Conservation (phyloP, 2,113 vertebrate species). For the Phyllostomus hastatus region DNA sequence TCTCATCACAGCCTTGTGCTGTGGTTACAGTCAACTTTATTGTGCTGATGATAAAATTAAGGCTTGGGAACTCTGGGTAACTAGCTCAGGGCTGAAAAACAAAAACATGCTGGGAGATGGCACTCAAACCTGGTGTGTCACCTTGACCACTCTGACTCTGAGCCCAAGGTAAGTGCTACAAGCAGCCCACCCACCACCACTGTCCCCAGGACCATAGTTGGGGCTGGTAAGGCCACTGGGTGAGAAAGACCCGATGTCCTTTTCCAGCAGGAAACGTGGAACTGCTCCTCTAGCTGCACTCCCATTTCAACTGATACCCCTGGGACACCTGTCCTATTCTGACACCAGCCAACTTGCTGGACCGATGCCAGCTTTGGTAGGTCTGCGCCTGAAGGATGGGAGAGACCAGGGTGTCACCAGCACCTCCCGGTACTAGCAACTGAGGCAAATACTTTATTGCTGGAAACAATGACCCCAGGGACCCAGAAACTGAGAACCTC, state of each 20-base stretch:
- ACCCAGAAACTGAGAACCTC: fast-evolving
- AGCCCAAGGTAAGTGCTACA: background rate
- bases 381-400: background rate
- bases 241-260: background rate
- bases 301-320: background rate
- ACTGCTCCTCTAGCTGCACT: background rate
- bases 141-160: background rate
- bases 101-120: background rate
- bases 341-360: background rate
- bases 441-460: background rate
- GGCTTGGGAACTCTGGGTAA: background rate
- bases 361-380: background rate
- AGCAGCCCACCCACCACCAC: background rate
- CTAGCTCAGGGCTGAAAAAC: background rate
- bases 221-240: background rate
- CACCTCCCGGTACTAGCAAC: background rate
- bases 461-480: background rate
- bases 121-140: background rate
- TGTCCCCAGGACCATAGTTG: background rate
- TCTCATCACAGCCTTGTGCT: background rate
- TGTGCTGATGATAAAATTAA: background rate
- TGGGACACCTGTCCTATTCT: background rate
- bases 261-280: background rate
- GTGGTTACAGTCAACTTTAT: background rate
- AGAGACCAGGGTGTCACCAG: background rate